Conservation (phyloP, 2,888 invertebrate species). For the Panzeria rudis region DNA sequence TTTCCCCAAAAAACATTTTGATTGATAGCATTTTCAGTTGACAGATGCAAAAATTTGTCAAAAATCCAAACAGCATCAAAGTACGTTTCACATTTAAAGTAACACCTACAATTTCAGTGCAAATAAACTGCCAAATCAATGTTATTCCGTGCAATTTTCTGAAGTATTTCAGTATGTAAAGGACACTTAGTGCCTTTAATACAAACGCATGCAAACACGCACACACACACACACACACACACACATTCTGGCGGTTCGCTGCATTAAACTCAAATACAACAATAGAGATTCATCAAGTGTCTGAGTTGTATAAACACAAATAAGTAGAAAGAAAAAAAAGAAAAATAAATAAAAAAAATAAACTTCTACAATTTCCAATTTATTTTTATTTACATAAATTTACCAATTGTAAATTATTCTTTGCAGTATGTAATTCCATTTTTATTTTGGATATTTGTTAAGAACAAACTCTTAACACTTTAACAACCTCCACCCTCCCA, state of each 20-base stretch:
- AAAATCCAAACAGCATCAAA: background rate
- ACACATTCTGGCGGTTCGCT: background rate
- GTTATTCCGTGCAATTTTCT: conserved; percentile 41
- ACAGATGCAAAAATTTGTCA: background rate
- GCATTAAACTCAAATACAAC: conserved; percentile 40
- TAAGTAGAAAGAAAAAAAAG: background rate
- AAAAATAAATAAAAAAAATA: background rate
- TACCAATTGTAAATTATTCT: conserved; percentile 65
- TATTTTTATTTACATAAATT: conserved; percentile 72
- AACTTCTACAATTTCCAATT: conserved; percentile 66
- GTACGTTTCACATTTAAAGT: background rate
- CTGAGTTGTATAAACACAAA: conserved; percentile 34
- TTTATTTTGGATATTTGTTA: conserved; percentile 59
- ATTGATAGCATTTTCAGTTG: background rate
- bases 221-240: conserved; percentile 16
- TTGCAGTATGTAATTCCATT: conserved; percentile 22
- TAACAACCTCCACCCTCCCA: conserved; percentile 35
- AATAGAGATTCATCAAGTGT: conserved; percentile 53
- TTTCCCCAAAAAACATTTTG: background rate
- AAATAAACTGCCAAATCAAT: conserved; percentile 43
- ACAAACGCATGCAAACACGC: conserved; percentile 14
- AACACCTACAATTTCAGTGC: background rate
- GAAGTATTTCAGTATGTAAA: conserved; percentile 12
- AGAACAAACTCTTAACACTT: conserved; percentile 70
- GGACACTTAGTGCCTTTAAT: conserved; percentile 37